Evolutionary conservation across 1,140 invertebrate genomes (phyloP), one percentile per base, ranked within the genome.

Genomic region (Lordiphosa collinella): DNA sequence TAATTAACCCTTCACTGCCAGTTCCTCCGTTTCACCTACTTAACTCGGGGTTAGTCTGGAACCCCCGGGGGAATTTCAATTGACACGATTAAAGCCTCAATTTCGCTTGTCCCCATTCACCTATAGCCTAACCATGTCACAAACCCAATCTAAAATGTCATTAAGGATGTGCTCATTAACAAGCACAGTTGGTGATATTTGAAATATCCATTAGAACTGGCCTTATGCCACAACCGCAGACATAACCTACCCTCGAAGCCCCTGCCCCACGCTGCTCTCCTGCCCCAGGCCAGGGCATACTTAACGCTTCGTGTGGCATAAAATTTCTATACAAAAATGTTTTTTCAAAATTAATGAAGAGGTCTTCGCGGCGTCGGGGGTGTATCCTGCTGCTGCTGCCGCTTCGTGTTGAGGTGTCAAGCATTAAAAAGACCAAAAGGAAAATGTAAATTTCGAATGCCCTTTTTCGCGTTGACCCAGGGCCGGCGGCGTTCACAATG

Each of bases 291-390:
- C 43, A 35, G 49, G 52, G 41, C 59, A 55, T 57, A 75, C 72
- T 75, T 80, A 82, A 80, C 76, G 76, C 70, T 80, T 37, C 70
- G 76, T 44, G 71, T 75, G 71, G 66, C 76, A 76, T 49, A 67
- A 25, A 67, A 80, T 80, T 71, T 67, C 51, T 54, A 82, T 67
- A 71, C 36, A 71, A 71, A 36, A 80, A 82, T 38, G 29, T 32
- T 47, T 32, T 44, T 80, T 74, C 61, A 44, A 74, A 80, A 82
- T 80, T 68, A 80, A 80, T 75, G 76, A 82, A 68, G 66, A 71
- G 62, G 71, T 71, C 44, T 44, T 14, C 6, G 50, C 31, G 31
- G 31, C 53, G 54, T 51, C 4, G 13, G 18, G 64, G 54, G 59
- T 46, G 55, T 46, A 50, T 44, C 51, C 41, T 11, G 11, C 7